These are phyloP conservation scores for Psammodynastes pulverulentus DNA, from an alignment of 2,113 vertebrate genomes.

Conservation along the genomic window DNA sequence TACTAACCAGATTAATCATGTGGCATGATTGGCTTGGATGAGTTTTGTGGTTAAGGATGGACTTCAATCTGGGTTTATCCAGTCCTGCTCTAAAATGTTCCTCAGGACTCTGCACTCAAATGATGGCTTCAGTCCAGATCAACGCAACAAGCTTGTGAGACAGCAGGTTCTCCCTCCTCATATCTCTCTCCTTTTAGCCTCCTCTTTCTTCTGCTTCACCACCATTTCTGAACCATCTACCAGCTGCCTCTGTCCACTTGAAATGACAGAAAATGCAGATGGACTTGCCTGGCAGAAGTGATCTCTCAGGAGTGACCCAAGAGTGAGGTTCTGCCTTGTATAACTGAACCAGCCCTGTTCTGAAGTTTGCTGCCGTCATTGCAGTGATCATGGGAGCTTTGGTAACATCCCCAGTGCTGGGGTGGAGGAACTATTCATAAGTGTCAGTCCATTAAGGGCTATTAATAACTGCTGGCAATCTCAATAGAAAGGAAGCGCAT, in stretches of 20 bases:
- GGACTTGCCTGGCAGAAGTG: not conserved
- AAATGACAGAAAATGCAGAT: not conserved
- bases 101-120: not conserved
- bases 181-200: not conserved
- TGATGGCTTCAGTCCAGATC: not conserved
- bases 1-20: not conserved
- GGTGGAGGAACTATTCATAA: not conserved
- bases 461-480: not conserved
- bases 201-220: not conserved
- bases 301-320: not conserved
- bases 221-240: not conserved
- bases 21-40: not conserved
- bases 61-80: not conserved
- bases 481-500: not conserved
- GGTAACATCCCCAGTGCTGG: not conserved
- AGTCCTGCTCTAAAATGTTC: not conserved
- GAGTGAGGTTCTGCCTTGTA: not conserved
- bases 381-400: not conserved
- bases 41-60: not conserved
- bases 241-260: not conserved
- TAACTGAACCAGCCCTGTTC: not conserved
- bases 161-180: not conserved
- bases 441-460: not conserved
- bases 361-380: not conserved
- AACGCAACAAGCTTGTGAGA: not conserved